Evolutionary conservation across 2,797 vertebrate genomes (phyloP).

Genomic region (Buphagus erythrorhynchus): DNA sequence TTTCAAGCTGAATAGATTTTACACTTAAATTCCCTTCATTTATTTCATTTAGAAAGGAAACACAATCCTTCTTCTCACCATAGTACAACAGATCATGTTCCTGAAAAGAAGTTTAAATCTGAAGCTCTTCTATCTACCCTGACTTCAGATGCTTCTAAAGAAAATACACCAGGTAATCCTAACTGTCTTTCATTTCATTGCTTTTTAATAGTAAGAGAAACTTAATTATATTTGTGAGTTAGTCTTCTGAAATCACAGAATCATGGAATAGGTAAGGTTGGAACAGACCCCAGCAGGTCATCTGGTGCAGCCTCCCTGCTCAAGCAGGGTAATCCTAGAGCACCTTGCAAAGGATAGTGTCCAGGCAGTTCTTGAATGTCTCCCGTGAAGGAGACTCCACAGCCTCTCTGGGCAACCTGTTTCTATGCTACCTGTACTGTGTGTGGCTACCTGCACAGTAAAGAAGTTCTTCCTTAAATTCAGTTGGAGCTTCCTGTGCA

Average conservation of each 20-base stretch:
- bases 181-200: not conserved
- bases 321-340: not conserved
- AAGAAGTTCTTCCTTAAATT: not conserved
- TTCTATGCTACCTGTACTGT: not conserved
- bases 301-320: not conserved
- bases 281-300: not conserved
- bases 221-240: not conserved
- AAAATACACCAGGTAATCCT: slow-evolving; percentile 90
- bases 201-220: not conserved
- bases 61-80: slow-evolving; percentile 91
- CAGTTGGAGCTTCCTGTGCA: not conserved
- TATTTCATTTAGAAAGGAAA: slow-evolving; percentile 89
- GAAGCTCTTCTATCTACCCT: slow-evolving; percentile 96
- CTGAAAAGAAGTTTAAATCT: slow-evolving; percentile 99
- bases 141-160: slow-evolving; percentile 96
- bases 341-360: not conserved
- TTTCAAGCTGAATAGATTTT: not conserved
- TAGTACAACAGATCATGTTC: slow-evolving; percentile 91
- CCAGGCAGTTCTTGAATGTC: not conserved
- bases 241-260: not conserved
- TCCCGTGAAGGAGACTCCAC: not conserved
- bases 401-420: not conserved
- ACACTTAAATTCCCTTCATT: not conserved
- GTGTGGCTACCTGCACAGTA: not conserved
- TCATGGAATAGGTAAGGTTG: not conserved